A percentile compares a stretch with the other conserved stretches of the same genome.
These are phyloP conservation scores for Ianthella basta DNA, from an alignment of 37 sponge, comb jelly and placozoan species.

Conservation along the genomic window DNA sequence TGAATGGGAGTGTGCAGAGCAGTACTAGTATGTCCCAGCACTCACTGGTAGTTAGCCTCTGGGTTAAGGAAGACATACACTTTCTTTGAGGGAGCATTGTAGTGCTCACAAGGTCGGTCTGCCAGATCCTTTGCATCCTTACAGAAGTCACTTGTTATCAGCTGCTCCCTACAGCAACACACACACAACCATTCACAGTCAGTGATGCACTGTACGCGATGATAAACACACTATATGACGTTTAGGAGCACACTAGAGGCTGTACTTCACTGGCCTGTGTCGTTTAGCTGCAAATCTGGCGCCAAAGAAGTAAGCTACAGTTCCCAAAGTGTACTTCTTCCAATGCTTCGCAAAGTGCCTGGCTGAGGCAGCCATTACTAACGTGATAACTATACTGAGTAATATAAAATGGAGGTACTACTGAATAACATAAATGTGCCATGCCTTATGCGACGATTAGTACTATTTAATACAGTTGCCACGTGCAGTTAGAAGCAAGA, in stretches of 20 bases:
- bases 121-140: constrained; percentile 45
- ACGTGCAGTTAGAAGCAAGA: too few species aligned
- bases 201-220: not conserved
- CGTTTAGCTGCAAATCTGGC: constrained; percentile 43
- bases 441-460: too few species aligned
- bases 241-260: not conserved
- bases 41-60: constrained; percentile 64
- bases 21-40: too few species aligned
- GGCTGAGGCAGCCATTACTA: not conserved
- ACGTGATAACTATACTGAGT: constrained; percentile 4
- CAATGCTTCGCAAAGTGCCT: constrained; percentile 54
- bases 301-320: not conserved
- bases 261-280: constrained; percentile 43
- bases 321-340: constrained; percentile 70
- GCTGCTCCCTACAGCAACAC: constrained; percentile 47
- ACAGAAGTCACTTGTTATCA: constrained; percentile 47
- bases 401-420: too few species aligned
- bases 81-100: constrained; percentile 40
- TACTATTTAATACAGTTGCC: too few species aligned
- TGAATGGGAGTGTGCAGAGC: too few species aligned
- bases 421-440: too few species aligned
- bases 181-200: not conserved
- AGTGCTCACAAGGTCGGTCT: not conserved
- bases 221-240: not conserved
- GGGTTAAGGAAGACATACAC: constrained; percentile 72